These are phyloP conservation scores for Sterrhoptilus dennistouni DNA, from an alignment of 2,113 vertebrate genomes.

Conservation along the genomic window DNA sequence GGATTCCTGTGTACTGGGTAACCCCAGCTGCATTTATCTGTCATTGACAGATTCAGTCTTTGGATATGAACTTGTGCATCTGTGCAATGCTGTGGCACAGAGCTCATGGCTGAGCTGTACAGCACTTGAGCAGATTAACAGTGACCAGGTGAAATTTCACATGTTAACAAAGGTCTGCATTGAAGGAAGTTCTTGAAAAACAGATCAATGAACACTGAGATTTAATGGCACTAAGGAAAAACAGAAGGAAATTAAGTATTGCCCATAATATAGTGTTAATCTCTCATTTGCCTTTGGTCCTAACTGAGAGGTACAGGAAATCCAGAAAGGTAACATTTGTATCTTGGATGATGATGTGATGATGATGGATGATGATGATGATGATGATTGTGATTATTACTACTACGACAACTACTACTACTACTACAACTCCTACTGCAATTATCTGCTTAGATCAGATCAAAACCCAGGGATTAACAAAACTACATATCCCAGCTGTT, in stretches of 20 bases:
- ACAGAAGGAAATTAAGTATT: background rate
- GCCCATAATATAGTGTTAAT: background rate
- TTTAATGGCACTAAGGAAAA: background rate
- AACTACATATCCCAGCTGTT: background rate
- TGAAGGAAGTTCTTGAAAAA: background rate
- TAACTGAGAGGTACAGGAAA: background rate
- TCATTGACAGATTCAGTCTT: background rate
- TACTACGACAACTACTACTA: background rate
- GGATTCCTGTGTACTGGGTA: background rate
- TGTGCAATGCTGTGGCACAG: background rate
- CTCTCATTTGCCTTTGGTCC: background rate
- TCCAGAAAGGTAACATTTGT: background rate
- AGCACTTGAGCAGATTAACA: background rate
- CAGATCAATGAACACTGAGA: background rate
- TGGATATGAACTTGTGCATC: background rate
- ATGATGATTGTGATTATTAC: no score
- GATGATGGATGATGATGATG: background rate
- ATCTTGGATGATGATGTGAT: background rate
- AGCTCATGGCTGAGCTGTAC: rapidly evolving
- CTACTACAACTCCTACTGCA: background rate
- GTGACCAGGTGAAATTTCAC: background rate
- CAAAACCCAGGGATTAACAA: background rate
- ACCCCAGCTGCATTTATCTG: background rate
- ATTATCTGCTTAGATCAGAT: background rate
- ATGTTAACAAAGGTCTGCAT: background rate